Percentiles rank a stretch among this genome's conserved stretches.
Evolutionary conservation across 2,888 invertebrate species (phyloP).

Genomic region (Merodon equestris): DNA sequence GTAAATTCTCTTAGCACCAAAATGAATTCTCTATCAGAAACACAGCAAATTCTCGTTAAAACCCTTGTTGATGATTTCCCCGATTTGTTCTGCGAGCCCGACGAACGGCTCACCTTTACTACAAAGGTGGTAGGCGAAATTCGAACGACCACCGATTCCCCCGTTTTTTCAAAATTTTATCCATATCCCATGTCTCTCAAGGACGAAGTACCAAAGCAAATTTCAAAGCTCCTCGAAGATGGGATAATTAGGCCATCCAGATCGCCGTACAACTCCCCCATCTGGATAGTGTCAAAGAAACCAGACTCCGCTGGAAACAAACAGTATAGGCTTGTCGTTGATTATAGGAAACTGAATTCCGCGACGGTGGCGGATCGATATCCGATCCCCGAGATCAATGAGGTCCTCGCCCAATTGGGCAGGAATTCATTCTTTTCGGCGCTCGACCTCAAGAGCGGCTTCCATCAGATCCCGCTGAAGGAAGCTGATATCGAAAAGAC

Average conservation of each 20-base stretch:
- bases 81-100: conserved; percentile 7
- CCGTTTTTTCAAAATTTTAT: not conserved
- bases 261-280: conserved; percentile 3
- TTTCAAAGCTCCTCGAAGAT: conserved; percentile 1
- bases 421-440: not conserved
- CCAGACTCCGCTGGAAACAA: not conserved
- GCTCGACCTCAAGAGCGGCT: conserved; percentile 3
- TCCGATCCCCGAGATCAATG: not conserved
- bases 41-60: not conserved
- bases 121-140: conserved; percentile 5
- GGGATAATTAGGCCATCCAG: conserved; percentile 1
- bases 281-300: conserved; percentile 1
- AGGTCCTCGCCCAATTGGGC: conserved; percentile 10
- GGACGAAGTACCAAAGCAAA: not conserved
- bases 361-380: conserved; percentile 18
- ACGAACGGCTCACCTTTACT: conserved; percentile 3
- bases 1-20: not conserved
- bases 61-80: conserved; percentile 11
- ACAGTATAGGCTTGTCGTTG: conserved; percentile 23
- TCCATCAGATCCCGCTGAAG: conserved; percentile 14
- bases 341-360: conserved; percentile 34
- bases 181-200: conserved; percentile 1
- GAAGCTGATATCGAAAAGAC: conserved; percentile 42
- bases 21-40: not conserved
- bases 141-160: not conserved